phyloP scores from a whole-genome alignment of 2,797 vertebrate species.

The Delichon dasypus region DNA sequence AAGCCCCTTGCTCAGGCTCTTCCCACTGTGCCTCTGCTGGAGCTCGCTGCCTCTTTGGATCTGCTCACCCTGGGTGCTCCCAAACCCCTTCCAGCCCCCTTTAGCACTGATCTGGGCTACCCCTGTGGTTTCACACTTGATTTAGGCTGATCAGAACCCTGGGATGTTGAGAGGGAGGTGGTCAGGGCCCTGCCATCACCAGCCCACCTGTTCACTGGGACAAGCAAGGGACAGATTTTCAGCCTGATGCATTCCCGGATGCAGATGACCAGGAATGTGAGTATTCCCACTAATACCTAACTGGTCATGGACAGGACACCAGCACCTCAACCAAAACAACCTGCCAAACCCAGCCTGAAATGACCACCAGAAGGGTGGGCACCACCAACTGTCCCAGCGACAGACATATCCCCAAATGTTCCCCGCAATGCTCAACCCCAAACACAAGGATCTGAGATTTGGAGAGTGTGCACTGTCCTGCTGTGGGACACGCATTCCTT shows the following conservation, averaged over 20 bases:
- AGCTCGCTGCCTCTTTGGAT: neutral
- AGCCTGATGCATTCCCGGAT: accelerated
- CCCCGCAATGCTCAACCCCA: neutral
- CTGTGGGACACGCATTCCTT: accelerated
- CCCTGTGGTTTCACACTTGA: neutral
- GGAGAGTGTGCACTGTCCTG: neutral
- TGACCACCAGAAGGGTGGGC: neutral
- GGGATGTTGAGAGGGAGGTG: accelerated
- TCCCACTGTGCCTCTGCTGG: accelerated
- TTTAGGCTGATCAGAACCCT: neutral
- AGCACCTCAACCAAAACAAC: neutral
- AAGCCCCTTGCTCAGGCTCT: neutral
- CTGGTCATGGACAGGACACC: accelerated
- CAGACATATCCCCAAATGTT: neutral
- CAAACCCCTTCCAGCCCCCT: neutral
- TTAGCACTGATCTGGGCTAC: accelerated
- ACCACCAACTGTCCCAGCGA: neutral
- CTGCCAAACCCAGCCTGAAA: neutral
- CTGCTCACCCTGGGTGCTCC: neutral
- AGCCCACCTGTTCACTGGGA: neutral
- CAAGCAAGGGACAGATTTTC: neutral
- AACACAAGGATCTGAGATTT: neutral
- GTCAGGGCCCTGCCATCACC: accelerated
- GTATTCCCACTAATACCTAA: neutral
- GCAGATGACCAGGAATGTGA: accelerated